Evolutionary conservation across 2,113 vertebrate genomes (phyloP).

Genomic region (Campylomormyrus tamandua): DNA sequence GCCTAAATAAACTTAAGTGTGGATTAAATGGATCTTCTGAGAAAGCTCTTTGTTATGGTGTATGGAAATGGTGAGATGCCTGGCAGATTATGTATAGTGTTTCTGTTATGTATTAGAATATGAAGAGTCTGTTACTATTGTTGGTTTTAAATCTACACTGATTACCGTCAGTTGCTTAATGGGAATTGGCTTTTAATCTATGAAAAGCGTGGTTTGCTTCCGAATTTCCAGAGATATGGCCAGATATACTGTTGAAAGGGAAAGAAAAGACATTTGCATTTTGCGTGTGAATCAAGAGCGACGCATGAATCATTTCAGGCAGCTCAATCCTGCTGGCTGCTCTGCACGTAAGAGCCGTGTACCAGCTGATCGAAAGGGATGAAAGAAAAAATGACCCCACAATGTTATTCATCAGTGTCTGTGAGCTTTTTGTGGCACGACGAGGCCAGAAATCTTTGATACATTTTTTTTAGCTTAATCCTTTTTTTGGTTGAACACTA

Average conservation of each 20-base stretch:
- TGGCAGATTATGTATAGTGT: neutral
- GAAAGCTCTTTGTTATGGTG: neutral
- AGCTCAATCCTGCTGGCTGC: neutral
- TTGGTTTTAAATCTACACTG: neutral
- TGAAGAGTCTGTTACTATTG: neutral
- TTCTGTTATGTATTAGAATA: neutral
- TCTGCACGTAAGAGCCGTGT: neutral
- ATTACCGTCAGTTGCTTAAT: neutral
- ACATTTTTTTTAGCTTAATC: neutral
- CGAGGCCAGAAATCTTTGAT: neutral
- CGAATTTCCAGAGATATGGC: neutral
- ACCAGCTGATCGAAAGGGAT: neutral
- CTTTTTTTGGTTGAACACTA: neutral
- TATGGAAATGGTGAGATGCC: neutral
- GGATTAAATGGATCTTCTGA: neutral
- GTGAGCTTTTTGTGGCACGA: neutral
- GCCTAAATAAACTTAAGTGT: constrained; percentile 2
- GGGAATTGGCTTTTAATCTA: neutral
- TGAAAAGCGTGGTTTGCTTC: neutral
- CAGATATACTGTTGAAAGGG: neutral
- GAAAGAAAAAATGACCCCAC: neutral
- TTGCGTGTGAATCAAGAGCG: neutral
- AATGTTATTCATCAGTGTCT: neutral
- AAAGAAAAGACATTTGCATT: neutral
- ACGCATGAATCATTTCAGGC: neutral